These are phyloP conservation scores for Leptopilina myrica DNA, from an alignment of 2,888 invertebrate genomes.

Conservation along the genomic window DNA sequence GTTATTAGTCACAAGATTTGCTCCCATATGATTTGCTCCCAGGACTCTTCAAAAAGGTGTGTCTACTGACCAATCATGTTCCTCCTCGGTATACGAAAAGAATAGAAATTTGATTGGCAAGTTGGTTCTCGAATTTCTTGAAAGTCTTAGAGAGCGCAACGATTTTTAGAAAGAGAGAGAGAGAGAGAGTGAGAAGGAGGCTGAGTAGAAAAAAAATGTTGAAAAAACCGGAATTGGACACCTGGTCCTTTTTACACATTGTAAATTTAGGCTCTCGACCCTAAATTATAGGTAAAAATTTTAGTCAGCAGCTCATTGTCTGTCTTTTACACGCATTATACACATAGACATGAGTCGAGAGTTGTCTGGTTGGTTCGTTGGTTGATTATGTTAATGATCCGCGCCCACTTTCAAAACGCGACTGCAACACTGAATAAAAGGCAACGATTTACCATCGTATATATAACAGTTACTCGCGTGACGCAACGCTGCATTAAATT, in stretches of 20 bases:
- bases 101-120: too few relatives aligned
- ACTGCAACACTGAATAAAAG: conserved; percentile 62
- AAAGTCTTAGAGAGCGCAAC: not conserved
- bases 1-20: too few relatives aligned
- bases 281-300: conserved; percentile 44
- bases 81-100: too few relatives aligned
- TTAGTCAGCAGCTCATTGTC: conserved; percentile 54
- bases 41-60: too few relatives aligned
- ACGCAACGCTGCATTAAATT: conserved; percentile 67
- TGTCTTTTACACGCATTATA: conserved; percentile 47
- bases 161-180: not conserved
- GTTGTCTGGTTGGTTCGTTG: conserved; percentile 55
- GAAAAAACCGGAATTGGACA: conserved; percentile 50
- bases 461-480: conserved; percentile 64
- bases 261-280: conserved; percentile 25
- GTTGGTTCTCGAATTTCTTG: too few relatives aligned
- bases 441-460: conserved; percentile 68
- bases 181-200: not conserved
- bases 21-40: too few relatives aligned
- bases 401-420: conserved; percentile 45
- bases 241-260: conserved; percentile 49
- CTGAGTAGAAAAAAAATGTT: conserved; percentile 18
- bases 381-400: conserved; percentile 71
- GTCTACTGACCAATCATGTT: too few relatives aligned
- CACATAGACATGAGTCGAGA: conserved; percentile 42